Conservation (phyloP, 1,140 invertebrate species). For the Macrocentrus cingulum region DNA sequence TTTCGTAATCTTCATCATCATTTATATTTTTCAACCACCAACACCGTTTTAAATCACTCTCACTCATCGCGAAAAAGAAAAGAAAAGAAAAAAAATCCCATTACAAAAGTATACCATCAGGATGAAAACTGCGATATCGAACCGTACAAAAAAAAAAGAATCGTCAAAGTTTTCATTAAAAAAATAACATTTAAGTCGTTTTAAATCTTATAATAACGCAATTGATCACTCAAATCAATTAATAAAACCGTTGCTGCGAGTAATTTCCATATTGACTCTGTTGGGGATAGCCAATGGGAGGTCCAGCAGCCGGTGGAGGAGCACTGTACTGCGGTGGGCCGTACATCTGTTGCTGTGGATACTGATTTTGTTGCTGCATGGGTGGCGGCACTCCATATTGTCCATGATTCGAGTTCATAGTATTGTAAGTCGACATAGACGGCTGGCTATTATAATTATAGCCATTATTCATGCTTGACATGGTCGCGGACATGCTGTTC, state of each 20-base stretch:
- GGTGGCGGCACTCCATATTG: slow-evolving; percentile 35
- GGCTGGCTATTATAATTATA: slow-evolving; percentile 48
- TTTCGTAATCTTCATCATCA: too few relatives aligned
- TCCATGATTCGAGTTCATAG: slow-evolving; percentile 31
- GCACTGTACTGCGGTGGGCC: slow-evolving; percentile 27
- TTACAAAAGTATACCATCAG: too few relatives aligned
- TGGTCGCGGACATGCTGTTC: slow-evolving; percentile 4
- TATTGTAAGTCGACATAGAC: slow-evolving; percentile 29
- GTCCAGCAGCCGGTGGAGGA: slow-evolving; percentile 21
- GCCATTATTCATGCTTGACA: slow-evolving; percentile 44
- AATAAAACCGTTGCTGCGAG: slow-evolving; percentile 35
- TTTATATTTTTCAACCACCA: too few relatives aligned
- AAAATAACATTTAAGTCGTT: too few relatives aligned
- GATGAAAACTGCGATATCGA: too few relatives aligned
- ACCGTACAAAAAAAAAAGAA: too few relatives aligned
- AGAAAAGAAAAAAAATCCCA: too few relatives aligned
- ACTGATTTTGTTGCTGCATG: slow-evolving; percentile 24
- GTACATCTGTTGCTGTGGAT: slow-evolving; percentile 26
- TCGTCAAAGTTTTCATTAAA: too few relatives aligned
- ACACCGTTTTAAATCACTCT: too few relatives aligned
- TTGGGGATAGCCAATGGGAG: slow-evolving; percentile 39
- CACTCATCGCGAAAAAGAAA: too few relatives aligned
- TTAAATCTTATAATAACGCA: too few relatives aligned
- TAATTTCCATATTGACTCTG: slow-evolving; percentile 48
- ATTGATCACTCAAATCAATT: too few relatives aligned